Evolutionary conservation across 2,888 invertebrate genomes (phyloP).

Genomic region (Melipona beecheii): DNA sequence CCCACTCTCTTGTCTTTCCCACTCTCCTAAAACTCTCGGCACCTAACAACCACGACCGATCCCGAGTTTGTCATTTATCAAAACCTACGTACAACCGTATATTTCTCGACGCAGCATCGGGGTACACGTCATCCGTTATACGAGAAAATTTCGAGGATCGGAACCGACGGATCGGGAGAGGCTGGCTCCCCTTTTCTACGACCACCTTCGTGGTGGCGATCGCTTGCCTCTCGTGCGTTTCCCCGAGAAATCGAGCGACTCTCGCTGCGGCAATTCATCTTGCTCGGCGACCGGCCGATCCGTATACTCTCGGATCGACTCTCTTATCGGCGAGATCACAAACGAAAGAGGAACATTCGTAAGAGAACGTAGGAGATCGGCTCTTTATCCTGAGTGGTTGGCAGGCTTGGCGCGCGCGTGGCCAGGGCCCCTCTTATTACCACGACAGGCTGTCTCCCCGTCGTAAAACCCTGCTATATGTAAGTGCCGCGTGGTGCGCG

Average conservation of each 20-base stretch:
- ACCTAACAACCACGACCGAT: neutral
- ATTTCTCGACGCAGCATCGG: neutral
- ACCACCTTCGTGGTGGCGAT: neutral
- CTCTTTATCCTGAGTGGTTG: slow-evolving; percentile 61
- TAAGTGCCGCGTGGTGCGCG: slow-evolving; percentile 71
- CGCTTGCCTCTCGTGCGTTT: neutral
- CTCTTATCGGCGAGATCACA: slow-evolving; percentile 69
- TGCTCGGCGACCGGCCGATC: slow-evolving; percentile 31
- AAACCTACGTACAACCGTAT: neutral
- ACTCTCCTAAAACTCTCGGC: neutral
- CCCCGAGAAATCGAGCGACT: slow-evolving; percentile 11
- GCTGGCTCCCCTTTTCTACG: neutral
- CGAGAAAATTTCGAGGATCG: neutral
- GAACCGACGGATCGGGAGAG: neutral
- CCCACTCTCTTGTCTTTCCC: neutral
- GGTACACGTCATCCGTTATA: neutral
- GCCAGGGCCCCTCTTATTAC: slow-evolving; percentile 76
- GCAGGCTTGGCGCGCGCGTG: slow-evolving; percentile 68
- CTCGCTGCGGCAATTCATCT: slow-evolving; percentile 40
- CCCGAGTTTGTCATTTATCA: neutral
- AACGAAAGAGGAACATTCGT: slow-evolving; percentile 69
- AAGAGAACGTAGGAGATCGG: slow-evolving; percentile 62
- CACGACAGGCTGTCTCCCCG: slow-evolving; percentile 75
- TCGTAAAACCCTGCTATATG: slow-evolving; percentile 75
- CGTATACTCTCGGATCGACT: slow-evolving; percentile 35